Evolutionary conservation across 2,888 invertebrate genomes (phyloP).

Genomic region (Branchipolynoe longqiensis): DNA sequence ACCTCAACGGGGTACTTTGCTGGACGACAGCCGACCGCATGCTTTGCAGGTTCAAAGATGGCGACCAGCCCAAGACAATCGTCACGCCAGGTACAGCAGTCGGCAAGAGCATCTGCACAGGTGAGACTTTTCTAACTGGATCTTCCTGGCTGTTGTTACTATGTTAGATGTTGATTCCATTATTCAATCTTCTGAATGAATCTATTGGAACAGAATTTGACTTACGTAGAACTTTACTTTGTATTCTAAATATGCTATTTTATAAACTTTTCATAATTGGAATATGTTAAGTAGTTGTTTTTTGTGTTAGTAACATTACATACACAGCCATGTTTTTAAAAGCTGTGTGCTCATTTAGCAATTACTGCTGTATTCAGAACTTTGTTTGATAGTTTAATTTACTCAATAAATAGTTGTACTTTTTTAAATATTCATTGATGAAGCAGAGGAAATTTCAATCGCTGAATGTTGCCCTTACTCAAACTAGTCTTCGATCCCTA

Average conservation of each 20-base stretch:
- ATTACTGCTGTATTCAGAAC: no score
- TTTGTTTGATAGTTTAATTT: no score
- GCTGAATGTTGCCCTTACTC: no score
- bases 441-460: no score
- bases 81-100: background rate
- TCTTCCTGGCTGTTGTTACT: background rate
- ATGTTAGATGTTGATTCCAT: background rate
- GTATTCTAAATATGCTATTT: background rate
- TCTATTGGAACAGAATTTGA: constrained; percentile 4
- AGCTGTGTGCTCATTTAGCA: no score
- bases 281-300: no score
- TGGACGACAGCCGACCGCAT: constrained; percentile 26
- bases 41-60: background rate
- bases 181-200: background rate
- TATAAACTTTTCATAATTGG: background rate
- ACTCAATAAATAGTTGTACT: no score
- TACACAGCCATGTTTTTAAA: no score
- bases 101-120: constrained; percentile 4
- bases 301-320: no score
- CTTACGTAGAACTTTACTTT: background rate
- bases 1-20: constrained; percentile 31
- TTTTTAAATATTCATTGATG: no score
- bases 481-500: no score
- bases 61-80: background rate
- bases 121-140: background rate